These are phyloP conservation scores for Garrulus glandarius DNA, from an alignment of 2,797 vertebrate genomes.

Conservation along the genomic window DNA sequence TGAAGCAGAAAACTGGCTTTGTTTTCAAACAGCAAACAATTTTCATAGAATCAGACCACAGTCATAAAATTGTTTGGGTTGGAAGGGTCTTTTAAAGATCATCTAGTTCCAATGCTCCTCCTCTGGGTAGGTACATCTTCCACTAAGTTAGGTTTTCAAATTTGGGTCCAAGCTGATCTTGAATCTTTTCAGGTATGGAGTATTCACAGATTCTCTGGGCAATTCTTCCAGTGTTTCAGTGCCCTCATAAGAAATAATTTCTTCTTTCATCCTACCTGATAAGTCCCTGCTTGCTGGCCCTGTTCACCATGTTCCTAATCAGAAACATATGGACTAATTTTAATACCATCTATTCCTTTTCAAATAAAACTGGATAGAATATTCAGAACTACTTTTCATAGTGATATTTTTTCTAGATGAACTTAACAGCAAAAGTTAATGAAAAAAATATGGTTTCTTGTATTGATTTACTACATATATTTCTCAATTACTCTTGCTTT, in stretches of 20 bases:
- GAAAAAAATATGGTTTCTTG: background rate
- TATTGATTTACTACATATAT: background rate
- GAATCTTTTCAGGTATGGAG: background rate
- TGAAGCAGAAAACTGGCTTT: background rate
- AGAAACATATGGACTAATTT: background rate
- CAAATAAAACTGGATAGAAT: background rate
- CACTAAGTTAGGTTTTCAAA: background rate
- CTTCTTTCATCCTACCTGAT: background rate
- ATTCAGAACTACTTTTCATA: background rate
- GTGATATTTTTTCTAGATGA: background rate
- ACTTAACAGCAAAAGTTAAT: background rate
- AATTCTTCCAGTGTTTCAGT: background rate
- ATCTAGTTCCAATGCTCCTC: rapidly evolving
- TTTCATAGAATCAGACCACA: background rate
- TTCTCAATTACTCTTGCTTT: background rate
- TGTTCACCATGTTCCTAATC: background rate
- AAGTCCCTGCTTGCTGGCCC: background rate
- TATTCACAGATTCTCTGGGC: background rate
- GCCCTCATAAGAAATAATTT: background rate
- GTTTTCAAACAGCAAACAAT: background rate
- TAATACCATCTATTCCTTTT: background rate
- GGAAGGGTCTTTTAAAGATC: background rate
- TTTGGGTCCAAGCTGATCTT: background rate
- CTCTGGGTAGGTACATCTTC: background rate
- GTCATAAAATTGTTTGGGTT: background rate